These are phyloP conservation scores for Ceratotherium simum DNA, from an alignment of 2,113 vertebrate species.

Conservation along the genomic window DNA sequence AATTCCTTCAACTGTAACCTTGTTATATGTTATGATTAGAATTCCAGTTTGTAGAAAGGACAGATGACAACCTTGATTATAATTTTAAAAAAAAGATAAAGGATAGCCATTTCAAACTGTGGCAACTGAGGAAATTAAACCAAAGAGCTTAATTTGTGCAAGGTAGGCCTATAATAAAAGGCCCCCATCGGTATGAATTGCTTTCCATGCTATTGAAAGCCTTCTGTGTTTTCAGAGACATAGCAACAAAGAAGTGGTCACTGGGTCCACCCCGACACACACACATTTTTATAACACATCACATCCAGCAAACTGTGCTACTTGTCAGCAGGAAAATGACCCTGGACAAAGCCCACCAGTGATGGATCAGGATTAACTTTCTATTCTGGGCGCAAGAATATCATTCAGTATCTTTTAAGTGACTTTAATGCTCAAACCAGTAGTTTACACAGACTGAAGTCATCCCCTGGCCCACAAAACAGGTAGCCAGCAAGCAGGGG, in stretches of 20 bases:
- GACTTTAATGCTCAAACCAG: conserved; percentile 56
- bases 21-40: conserved; percentile 70
- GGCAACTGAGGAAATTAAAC: conserved; percentile 71
- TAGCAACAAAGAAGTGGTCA: conserved; percentile 55
- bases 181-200: conserved; percentile 36
- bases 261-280: not conserved
- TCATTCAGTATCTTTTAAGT: conserved; percentile 59
- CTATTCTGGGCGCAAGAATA: conserved; percentile 51
- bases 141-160: conserved; percentile 64
- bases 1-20: conserved; percentile 55
- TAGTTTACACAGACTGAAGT: conserved; percentile 49
- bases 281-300: conserved; percentile 58
- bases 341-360: conserved; percentile 59
- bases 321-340: conserved; percentile 67
- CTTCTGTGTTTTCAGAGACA: conserved; percentile 60
- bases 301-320: conserved; percentile 38
- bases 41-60: conserved; percentile 67
- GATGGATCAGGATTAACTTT: conserved; percentile 55
- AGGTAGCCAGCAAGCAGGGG: conserved; percentile 20
- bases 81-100: conserved; percentile 59
- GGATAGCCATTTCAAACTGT: conserved; percentile 59
- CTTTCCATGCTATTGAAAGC: conserved; percentile 58
- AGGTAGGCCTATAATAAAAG: conserved; percentile 58
- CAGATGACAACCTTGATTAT: conserved; percentile 70
- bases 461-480: conserved; percentile 38